phyloP scores from a whole-genome alignment of 2,797 vertebrate genomes.

The Arvicola amphibius region DNA sequence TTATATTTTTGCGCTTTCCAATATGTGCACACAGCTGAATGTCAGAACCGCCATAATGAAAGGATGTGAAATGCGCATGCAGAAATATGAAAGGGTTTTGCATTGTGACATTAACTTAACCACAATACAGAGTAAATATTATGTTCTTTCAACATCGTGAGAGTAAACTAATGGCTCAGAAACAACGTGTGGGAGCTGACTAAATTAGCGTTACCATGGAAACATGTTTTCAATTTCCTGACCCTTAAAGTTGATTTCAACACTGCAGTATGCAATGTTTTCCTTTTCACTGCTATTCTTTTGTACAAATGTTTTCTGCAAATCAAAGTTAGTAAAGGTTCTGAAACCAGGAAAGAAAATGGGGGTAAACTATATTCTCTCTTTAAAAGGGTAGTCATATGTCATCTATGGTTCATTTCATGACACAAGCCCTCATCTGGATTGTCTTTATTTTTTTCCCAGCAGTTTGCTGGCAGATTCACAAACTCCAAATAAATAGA shows the following conservation, averaged over 20 bases:
- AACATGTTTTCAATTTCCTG: slow-evolving; percentile 78
- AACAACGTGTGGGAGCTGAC: slow-evolving; percentile 74
- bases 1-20: slow-evolving; percentile 56
- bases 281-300: slow-evolving; percentile 66
- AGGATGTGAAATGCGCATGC: slow-evolving; percentile 43
- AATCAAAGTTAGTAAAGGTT: slow-evolving; percentile 62
- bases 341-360: slow-evolving; percentile 62
- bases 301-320: slow-evolving; percentile 34
- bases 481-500: slow-evolving; percentile 82
- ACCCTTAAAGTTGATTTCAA: slow-evolving; percentile 71
- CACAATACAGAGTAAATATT: slow-evolving; percentile 73
- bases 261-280: slow-evolving; percentile 52
- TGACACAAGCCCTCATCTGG: slow-evolving; percentile 76
- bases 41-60: slow-evolving; percentile 62
- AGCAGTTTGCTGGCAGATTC: slow-evolving; percentile 79
- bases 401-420: slow-evolving; percentile 76
- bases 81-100: slow-evolving; percentile 71
- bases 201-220: slow-evolving; percentile 78
- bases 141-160: slow-evolving; percentile 68
- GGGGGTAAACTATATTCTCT: slow-evolving; percentile 62
- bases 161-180: slow-evolving; percentile 72
- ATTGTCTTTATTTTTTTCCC: slow-evolving; percentile 80
- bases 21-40: slow-evolving; percentile 46
- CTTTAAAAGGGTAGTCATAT: slow-evolving; percentile 67
- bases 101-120: slow-evolving; percentile 69